Evolutionary conservation across 2,113 vertebrate species (phyloP), one percentile per base, ranked within the genome.

Genomic region (Ammodytes dubius): DNA sequence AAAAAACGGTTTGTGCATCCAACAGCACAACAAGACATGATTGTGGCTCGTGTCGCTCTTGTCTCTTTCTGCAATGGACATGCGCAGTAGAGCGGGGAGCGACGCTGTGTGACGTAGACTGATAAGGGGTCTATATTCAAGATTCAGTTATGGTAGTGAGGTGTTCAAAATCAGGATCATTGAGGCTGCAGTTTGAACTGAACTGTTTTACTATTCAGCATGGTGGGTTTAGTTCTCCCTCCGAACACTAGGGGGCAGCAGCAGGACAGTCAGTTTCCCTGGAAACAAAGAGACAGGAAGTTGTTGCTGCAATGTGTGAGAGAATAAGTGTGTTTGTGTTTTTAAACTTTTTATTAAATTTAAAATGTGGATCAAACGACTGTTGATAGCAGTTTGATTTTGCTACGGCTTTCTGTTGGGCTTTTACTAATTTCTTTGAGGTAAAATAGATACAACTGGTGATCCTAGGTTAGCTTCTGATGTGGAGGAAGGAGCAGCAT

Each of bases 221-320:
- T 27, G 27, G 1, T 27, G 4, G 42, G 10, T 2, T 5, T 58
- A 9, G 47, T 40, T 68, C 9, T 2, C 49, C 15, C 61, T 39
- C 42, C 42, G 9, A 39, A 53, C 0, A 43, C 4, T 17, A 78
- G 75, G 57, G n/a, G 66, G 66, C 66, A 52, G 74, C 17, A 61
- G 19, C 27, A 40, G 46, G 14, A 60, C 15, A 0, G 65, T 6
- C 40, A 7, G 15, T 53, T 15, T 2, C 1, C 37, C 64, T 4
- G 50, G 5, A 2, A 46, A 49, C 52, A 68, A 60, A 68, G 64
- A 45, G 56, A 13, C 64, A 58, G 74, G 63, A 77, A 68, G 74
- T 68, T 42, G 19, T 11, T 27, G 27, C 27, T 53, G 7, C 12
- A 65, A 15, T n/a, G n/a, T 12, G 46, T 35, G 49, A 19, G 0